Evolutionary conservation across 2,113 vertebrate genomes (phyloP), one percentile per base, ranked within the genome.

Genomic region (Gobiocypris rarus): DNA sequence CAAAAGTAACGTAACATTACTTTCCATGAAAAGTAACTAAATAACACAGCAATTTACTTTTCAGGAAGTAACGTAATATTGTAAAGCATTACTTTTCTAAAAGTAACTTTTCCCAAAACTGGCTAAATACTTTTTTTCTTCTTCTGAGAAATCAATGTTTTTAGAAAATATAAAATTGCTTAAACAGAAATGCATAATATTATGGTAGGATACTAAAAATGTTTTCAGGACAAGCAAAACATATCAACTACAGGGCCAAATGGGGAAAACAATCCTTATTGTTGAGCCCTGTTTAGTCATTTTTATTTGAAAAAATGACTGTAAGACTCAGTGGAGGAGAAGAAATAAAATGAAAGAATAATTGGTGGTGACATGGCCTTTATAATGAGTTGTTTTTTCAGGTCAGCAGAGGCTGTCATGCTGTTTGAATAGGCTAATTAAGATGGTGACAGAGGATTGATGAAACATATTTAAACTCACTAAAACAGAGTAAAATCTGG

Each of bases 391-490:
- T 63, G n/a, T 79, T 48, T 79, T 76, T 63, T 31, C 43, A 67
- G 77, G 41, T 67, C 59, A 50, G 24, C 24, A 34, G 43, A 65
- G 26, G 5, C 41, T 67, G 10, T 80, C 43, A 50, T 65, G 59
- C 24, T n/a, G 41, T 67, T 19, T 80, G 58, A 50, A 48, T 80
- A 50, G 43, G 24, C 24, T 19, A 48, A 67, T 80, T 67, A 80
- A 67, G 41, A 80, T 80, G 77, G 26, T 80, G 77, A 80, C 59
- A 80, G 59, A 67, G 43, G 41, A 50, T 31, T 80, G 59, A 80
- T 50, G 59, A 80, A 80, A 50, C 26, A 28, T 43, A 63, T 80
- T 67, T 22, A 67, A 67, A 6, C 58, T 11, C 31, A 63, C 45
- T 50, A 48, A 52, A 75, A 75, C 34, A 41, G 19, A 50, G 56